Conservation (phyloP, 1,140 invertebrate species). For the Kradibia gibbosae region DNA sequence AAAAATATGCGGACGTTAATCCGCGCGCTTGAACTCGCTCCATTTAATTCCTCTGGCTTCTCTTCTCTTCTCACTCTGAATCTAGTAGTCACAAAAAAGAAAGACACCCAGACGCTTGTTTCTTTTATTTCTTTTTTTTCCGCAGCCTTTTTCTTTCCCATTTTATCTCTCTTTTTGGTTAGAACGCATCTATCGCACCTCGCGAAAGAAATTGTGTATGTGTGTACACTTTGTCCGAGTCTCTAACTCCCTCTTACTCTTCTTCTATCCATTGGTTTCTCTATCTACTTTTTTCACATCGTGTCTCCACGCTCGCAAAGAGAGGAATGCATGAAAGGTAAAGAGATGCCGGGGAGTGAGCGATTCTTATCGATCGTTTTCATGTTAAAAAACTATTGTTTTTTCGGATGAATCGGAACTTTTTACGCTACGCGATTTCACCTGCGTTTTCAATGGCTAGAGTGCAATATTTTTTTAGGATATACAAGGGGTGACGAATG, state of each 20-base stretch:
- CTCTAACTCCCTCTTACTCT: conserved; percentile 44
- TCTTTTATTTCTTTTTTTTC: conserved; percentile 42
- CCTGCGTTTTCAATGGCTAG: conserved; percentile 8
- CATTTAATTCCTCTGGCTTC: conserved; percentile 62
- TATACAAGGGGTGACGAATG: neutral
- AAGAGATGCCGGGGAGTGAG: neutral
- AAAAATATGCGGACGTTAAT: conserved; percentile 69
- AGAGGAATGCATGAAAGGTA: conserved; percentile 22
- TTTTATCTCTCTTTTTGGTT: conserved; percentile 7
- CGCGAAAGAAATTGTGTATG: conserved; percentile 26
- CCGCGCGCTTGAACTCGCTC: conserved; percentile 48
- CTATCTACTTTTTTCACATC: conserved; percentile 26
- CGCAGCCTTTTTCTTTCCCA: neutral
- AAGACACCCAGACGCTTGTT: neutral
- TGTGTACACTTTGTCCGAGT: conserved; percentile 41
- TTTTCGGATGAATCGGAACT: conserved; percentile 21
- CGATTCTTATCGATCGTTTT: conserved; percentile 43
- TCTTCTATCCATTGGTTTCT: conserved; percentile 19
- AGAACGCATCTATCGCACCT: conserved; percentile 42
- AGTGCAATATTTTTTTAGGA: conserved; percentile 41
- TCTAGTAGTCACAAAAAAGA: neutral
- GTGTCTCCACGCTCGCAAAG: neutral
- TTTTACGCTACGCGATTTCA: conserved; percentile 28
- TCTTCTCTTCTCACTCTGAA: conserved; percentile 19
- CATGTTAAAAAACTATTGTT: conserved; percentile 30